Percentiles rank a stretch among this genome's conserved stretches.
These are phyloP conservation scores for Ochropleura leucogaster DNA, from an alignment of 2,888 invertebrate species.

Conservation along the genomic window DNA sequence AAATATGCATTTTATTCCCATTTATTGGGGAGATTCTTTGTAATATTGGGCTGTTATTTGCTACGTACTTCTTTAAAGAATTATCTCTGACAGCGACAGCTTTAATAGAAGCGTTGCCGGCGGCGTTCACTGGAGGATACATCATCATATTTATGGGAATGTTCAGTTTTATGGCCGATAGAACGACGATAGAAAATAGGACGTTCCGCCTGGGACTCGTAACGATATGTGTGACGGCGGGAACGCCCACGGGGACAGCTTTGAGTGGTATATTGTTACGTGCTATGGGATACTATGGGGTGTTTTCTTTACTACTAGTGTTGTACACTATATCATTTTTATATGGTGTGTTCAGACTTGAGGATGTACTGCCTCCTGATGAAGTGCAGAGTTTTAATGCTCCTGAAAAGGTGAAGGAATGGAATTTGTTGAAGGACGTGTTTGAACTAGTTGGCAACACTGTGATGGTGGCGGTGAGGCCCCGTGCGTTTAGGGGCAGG, in stretches of 20 bases:
- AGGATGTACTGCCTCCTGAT: slow-evolving; percentile 76
- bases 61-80: slow-evolving; percentile 90
- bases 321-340: slow-evolving; percentile 80
- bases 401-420: slow-evolving; percentile 62
- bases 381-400: slow-evolving; percentile 50
- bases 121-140: slow-evolving; percentile 91
- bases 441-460: slow-evolving; percentile 83
- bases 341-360: slow-evolving; percentile 83
- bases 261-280: slow-evolving; percentile 88
- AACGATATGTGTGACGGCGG: slow-evolving; percentile 89
- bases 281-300: slow-evolving; percentile 85
- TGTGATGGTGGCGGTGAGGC: slow-evolving; percentile 81
- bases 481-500: slow-evolving; percentile 79
- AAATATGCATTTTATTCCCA: slow-evolving; percentile 91
- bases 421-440: slow-evolving; percentile 75
- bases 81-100: slow-evolving; percentile 88
- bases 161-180: slow-evolving; percentile 91
- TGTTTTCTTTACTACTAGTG: slow-evolving; percentile 81
- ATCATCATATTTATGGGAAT: slow-evolving; percentile 91
- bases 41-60: slow-evolving; percentile 88
- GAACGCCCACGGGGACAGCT: slow-evolving; percentile 88
- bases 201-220: slow-evolving; percentile 92
- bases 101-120: slow-evolving; percentile 90
- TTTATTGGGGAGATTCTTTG: slow-evolving; percentile 90
- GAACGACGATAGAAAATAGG: slow-evolving; percentile 90